Evolutionary conservation across 2,113 vertebrate species (phyloP), one percentile per base, ranked within the genome.

Genomic region (Oreochromis niloticus): DNA sequence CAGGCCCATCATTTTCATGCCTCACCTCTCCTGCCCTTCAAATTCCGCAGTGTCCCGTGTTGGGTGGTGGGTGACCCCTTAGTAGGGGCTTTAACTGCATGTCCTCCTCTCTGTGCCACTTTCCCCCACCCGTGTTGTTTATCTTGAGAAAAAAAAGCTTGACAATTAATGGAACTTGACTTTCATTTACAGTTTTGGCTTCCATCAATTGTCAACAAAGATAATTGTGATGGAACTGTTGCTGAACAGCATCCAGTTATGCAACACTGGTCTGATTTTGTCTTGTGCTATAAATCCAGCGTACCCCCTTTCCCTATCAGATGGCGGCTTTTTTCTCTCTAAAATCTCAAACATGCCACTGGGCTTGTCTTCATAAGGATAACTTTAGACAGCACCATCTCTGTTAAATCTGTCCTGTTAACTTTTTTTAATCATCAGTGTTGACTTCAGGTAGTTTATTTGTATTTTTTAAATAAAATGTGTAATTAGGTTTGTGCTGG

Each of bases 21-120:
- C 81, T 86, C 73, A 36, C 71, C 80, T 88, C 50, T 54, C 30
- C 16, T 86, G 86, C 75, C 85, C 89, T 92, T 92, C 92, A 93
- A 84, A 89, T 93, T 86, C 92, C 39, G 85, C 95, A 93, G 93
- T 90, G 92, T 89, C 89, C 91, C 56, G 12, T 71, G 86, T 83
- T 83, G 41, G 57, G 78, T n/a, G 46, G 85, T 71, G 80, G 80
- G 52, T 82, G 75, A 89, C 89, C 78, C 85, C 54, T 84, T 14
- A 55, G 7, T 61, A 39, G 61, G 43, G 75, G 48, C 68, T 86
- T 57, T 68, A 82, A 79, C 39, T 27, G 66, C 41, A 43, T 14
- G 43, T 80, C 75, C 48, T 13, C 57, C 4, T 12, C n/a, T 56
- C 30, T 2, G 78, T 50, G 46, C 22, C 13, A 7, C 27, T 48